These are phyloP conservation scores for Ophion costatus DNA, from an alignment of 2,888 invertebrate species.

Conservation along the genomic window DNA sequence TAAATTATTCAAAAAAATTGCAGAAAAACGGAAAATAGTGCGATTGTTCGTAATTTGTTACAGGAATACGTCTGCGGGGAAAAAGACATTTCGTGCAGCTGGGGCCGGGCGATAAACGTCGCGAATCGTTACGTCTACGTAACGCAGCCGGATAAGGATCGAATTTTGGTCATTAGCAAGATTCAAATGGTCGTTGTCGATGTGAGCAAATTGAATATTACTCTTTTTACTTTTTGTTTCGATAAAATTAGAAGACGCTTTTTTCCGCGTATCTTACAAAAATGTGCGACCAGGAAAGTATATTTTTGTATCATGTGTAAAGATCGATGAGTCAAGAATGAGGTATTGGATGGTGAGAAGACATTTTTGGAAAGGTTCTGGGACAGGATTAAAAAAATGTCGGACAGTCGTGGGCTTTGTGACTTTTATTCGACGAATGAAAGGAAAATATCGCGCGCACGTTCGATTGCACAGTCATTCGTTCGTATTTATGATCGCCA, in stretches of 20 bases:
- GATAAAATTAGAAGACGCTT: too few relatives aligned
- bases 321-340: too few relatives aligned
- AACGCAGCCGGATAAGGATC: constrained; percentile 88
- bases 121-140: constrained; percentile 90
- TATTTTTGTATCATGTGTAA: too few relatives aligned
- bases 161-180: constrained; percentile 89
- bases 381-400: not conserved
- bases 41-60: constrained; percentile 37
- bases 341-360: not conserved
- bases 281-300: too few relatives aligned
- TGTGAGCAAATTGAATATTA: constrained; percentile 81
- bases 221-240: not conserved
- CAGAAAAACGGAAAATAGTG: constrained; percentile 9
- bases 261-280: too few relatives aligned
- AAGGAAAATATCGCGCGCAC: not conserved
- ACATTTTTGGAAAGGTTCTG: not conserved
- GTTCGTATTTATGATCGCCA: constrained; percentile 32
- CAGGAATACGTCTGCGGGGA: constrained; percentile 90
- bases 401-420: not conserved
- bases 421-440: not conserved
- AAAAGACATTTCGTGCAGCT: constrained; percentile 87
- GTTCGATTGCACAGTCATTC: not conserved
- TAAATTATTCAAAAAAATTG: not conserved
- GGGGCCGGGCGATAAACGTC: constrained; percentile 90
- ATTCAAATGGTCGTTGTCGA: constrained; percentile 90